phyloP scores from a whole-genome alignment of 2,113 vertebrate species.

The Micronisus gabar region DNA sequence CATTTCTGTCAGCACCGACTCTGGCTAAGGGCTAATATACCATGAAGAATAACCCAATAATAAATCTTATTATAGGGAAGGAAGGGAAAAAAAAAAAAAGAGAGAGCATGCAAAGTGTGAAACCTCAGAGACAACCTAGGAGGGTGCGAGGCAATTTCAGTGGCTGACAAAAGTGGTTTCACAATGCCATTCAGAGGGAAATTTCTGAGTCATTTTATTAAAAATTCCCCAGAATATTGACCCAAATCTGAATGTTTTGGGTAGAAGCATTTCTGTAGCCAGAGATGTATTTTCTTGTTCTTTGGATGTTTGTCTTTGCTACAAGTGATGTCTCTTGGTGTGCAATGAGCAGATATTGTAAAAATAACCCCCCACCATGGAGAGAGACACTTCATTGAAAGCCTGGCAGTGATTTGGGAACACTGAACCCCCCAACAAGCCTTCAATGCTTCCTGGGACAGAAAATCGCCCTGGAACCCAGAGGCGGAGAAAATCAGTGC shows the following conservation, averaged over 20 bases:
- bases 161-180: not conserved
- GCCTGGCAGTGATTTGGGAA: not conserved
- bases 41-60: slow-evolving; percentile 69
- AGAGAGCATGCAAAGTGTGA: not conserved
- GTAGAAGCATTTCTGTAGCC: not conserved
- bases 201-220: not conserved
- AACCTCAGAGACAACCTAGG: not conserved
- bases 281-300: not conserved
- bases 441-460: not conserved
- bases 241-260: not conserved
- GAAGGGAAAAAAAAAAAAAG: not conserved
- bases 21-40: slow-evolving; percentile 66
- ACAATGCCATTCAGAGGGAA: not conserved
- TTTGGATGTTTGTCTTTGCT: not conserved
- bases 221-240: not conserved
- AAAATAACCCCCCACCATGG: not conserved
- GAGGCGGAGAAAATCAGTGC: not conserved
- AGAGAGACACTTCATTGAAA: not conserved
- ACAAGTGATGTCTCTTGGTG: not conserved
- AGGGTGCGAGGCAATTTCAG: slow-evolving; percentile 14
- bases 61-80: slow-evolving; percentile 50
- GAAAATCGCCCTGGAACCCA: not conserved
- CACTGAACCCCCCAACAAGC: not conserved
- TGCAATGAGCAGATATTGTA: not conserved
- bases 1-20: slow-evolving; percentile 66